A percentile compares a stretch with the other conserved stretches of the same genome.
These are phyloP conservation scores for Drosophila rufa DNA, from an alignment of 1,140 invertebrate genomes.

Conservation along the genomic window DNA sequence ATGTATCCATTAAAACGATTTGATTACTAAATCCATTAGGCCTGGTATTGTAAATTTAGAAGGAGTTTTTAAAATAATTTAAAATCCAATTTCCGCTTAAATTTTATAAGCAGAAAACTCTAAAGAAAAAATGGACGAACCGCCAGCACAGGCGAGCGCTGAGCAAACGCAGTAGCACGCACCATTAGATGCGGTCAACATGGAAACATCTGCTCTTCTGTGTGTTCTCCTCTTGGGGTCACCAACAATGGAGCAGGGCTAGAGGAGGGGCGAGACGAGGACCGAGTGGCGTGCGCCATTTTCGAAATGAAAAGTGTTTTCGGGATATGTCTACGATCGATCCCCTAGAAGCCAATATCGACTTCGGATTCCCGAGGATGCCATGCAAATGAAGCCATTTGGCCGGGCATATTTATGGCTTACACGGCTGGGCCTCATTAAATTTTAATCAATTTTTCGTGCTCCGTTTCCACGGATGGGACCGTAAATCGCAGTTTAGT, in stretches of 20 bases:
- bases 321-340: conserved; percentile 36
- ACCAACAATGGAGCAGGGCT: conserved; percentile 19
- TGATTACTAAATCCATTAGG: no score
- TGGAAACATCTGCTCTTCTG: conserved; percentile 79
- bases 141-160: conserved; percentile 18
- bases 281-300: conserved; percentile 29
- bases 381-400: conserved; percentile 80
- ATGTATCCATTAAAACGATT: no score
- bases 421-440: conserved; percentile 75
- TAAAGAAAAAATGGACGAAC: background rate
- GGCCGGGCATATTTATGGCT: conserved; percentile 69
- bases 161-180: conserved; percentile 79
- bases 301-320: conserved; percentile 75
- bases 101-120: no score
- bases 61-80: no score
- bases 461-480: conserved; percentile 38
- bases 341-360: background rate
- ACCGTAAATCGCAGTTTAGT: conserved; percentile 80
- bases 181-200: conserved; percentile 85
- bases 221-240: conserved; percentile 61
- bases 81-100: no score
- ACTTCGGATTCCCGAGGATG: background rate
- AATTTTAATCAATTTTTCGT: conserved; percentile 81
- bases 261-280: background rate
- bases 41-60: no score